These are phyloP conservation scores for Eleginops maclovinus DNA, from an alignment of 2,113 vertebrate species.

Conservation along the genomic window DNA sequence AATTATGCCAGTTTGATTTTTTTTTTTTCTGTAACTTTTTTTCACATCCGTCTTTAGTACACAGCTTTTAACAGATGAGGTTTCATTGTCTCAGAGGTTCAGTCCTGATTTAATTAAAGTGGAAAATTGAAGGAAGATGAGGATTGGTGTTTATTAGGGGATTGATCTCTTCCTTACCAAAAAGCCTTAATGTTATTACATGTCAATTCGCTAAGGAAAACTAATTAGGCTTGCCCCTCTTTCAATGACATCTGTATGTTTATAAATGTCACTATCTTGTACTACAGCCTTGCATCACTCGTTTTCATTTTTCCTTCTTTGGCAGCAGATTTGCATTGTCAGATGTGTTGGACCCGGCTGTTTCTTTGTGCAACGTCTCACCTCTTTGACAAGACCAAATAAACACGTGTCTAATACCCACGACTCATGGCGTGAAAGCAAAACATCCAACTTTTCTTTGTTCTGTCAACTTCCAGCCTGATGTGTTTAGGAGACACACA, in stretches of 20 bases:
- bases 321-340: slow-evolving; percentile 46
- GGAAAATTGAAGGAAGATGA: slow-evolving; percentile 29
- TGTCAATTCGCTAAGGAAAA: slow-evolving; percentile 48
- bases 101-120: slow-evolving; percentile 40
- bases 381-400: slow-evolving; percentile 81
- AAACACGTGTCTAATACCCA: slow-evolving; percentile 70
- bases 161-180: slow-evolving; percentile 64
- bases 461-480: background rate
- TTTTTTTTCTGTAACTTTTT: slow-evolving; percentile 40
- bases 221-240: slow-evolving; percentile 53
- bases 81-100: slow-evolving; percentile 44
- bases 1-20: slow-evolving; percentile 20
- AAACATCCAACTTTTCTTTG: slow-evolving; percentile 17
- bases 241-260: slow-evolving; percentile 42
- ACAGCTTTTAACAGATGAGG: slow-evolving; percentile 60
- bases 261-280: slow-evolving; percentile 52
- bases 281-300: slow-evolving; percentile 40
- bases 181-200: slow-evolving; percentile 69
- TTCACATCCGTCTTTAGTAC: slow-evolving; percentile 38
- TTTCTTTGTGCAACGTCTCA: slow-evolving; percentile 68
- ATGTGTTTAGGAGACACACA: background rate
- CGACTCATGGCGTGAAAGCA: slow-evolving; percentile 62
- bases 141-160: slow-evolving; percentile 38
- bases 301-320: slow-evolving; percentile 51
- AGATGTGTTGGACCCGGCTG: slow-evolving; percentile 58